Base-by-base conservation (phyloP, 2,888 invertebrate genomes). In the Pollenia angustigena region DNA sequence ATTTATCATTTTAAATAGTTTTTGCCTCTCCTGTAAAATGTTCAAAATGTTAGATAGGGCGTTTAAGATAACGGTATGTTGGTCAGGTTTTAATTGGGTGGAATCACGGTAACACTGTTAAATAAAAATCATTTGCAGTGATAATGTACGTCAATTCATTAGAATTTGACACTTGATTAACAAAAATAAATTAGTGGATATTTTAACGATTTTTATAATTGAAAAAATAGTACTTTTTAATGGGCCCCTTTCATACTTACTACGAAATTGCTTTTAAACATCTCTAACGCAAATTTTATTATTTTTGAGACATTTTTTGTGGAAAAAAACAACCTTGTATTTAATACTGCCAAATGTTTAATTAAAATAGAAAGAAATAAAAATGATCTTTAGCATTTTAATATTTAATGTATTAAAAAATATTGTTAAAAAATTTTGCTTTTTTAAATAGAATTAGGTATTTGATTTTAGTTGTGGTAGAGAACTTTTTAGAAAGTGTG, bases 371-470 rank as follows among this genome's bases (percentile, higher is more conserved):
- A 83, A 78, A 58, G 42, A 74, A 74, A 84, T 68, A 62, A 80
- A 74, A 79, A 68, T 80, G 74, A 85, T 85, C 72, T 84, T 84
- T 85, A 80, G 84, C 74, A 74, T 80, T 74, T 85, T 46, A 60
- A 68, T 79, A 60, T 72, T 62, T 50, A 48, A 60, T 58, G 23
- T 58, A 69, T 71, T 48, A 66, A 71, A 12, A 71, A 64, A 58
- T 66, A 44, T 69, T 76, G 14, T 76, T 82, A 50, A 60, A 62
- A 64, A 7, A 75, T 50, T 23, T 50, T 50, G 56, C 50, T 62
- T 32, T 44, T 62, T 64, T 48, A 46, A 32, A 16, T 60, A 12
- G 12, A 71, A 71, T 50, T 71, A n/a, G n/a, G n/a, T n/a, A 79
- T 71, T 32, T 71, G 32, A 18, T 79, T 44, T 62, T 23, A 40